These are phyloP conservation scores for Cryptotermes secundus DNA, from an alignment of 1,140 invertebrate genomes.

Conservation along the genomic window DNA sequence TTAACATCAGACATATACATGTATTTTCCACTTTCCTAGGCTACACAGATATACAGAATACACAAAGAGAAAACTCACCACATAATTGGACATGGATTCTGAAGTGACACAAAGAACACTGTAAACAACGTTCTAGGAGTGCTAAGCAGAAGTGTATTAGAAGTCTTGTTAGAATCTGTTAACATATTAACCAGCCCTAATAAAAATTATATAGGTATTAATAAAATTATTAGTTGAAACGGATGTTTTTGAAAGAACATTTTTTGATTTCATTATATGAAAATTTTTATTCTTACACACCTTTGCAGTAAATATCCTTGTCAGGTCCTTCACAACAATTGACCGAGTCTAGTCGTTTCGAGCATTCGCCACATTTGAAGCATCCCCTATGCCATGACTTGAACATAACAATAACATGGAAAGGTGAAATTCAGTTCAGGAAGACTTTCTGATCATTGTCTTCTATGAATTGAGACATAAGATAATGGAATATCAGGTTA, in stretches of 20 bases:
- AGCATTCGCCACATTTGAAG: slow-evolving; percentile 92
- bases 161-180: too few relatives aligned
- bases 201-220: too few relatives aligned
- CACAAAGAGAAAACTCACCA: background rate
- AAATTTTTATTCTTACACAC: slow-evolving; percentile 54
- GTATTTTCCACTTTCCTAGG: too few relatives aligned
- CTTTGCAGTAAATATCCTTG: slow-evolving; percentile 97
- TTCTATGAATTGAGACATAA: background rate
- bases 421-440: slow-evolving; percentile 28
- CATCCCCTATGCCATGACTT: slow-evolving; percentile 90
- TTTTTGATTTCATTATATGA: background rate
- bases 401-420: slow-evolving; percentile 34
- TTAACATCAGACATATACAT: too few relatives aligned
- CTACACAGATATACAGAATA: background rate
- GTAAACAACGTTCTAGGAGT: background rate
- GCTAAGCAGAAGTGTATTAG: too few relatives aligned
- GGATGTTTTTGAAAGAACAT: background rate
- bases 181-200: too few relatives aligned
- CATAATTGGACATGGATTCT: background rate
- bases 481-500: background rate
- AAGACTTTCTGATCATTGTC: background rate
- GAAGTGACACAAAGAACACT: background rate
- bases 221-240: too few relatives aligned
- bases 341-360: slow-evolving; percentile 93
- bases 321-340: slow-evolving; percentile 94